Base-by-base conservation (phyloP, 1,140 invertebrate species). In the Drosophila fuyamai region DNA sequence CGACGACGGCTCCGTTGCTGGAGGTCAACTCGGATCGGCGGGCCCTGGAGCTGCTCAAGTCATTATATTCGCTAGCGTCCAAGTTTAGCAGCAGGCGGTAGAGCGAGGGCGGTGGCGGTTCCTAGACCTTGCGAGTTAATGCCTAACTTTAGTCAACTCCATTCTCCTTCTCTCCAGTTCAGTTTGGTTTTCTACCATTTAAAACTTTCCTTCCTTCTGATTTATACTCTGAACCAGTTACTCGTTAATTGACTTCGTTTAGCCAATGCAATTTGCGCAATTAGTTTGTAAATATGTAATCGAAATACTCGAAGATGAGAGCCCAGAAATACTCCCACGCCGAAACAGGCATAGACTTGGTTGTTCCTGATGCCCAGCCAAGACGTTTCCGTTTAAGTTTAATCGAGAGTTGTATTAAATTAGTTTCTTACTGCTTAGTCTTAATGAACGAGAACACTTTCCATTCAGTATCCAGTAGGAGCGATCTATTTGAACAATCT, bases 1-100 rank as follows among this genome's bases (percentile, higher is more conserved):
- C 84, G 58, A 79, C 84, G 54, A 43, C 62, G 43, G 70, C 59
- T 16, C 63, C 81, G 44, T 56, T 58, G 23, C 46, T 50, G 41
- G 90, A 72, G 47, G 73, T 73, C 36, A 79, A 77, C 56, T 95
- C 96, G 10, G 96, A 97, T 84, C 94, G 94, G 4, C 94, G 96
- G 91, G 96, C 96, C 2, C 93, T 97, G 63, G 96, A 97, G 92
- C 93, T 97, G 73, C 94, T 97, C 77, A 95, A 96, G 93, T 96
- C 96, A 63, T 93, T 97, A 55, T 97, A 97, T 93, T 95, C 95
- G 59, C 95, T 97, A 88, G 96, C 96, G 47, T 95, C 96, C 12
- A 95, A 95, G 93, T 97, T 92, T 48, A 91, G 86, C 63, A 92
- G 91, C 77, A 90, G 89, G 79, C 90, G 92, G 80, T 92, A 91